These are phyloP conservation scores for Pangasianodon gigas DNA, from an alignment of 2,113 vertebrate species.

Conservation along the genomic window DNA sequence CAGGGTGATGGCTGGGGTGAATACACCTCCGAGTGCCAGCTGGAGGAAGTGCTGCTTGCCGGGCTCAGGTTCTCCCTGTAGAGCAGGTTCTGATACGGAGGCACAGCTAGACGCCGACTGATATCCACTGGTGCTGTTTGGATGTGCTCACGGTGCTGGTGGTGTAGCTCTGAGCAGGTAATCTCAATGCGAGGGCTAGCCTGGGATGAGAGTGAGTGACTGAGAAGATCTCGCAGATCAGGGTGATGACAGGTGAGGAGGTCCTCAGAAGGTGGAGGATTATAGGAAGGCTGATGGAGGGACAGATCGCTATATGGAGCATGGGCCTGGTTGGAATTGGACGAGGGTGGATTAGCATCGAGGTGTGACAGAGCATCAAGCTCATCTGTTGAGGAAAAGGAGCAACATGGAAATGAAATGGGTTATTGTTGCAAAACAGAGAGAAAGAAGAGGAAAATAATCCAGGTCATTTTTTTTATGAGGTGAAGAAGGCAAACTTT, in stretches of 20 bases:
- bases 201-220: slow-evolving; percentile 63
- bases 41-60: slow-evolving; percentile 96
- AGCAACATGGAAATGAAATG: background rate
- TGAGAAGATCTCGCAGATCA: slow-evolving; percentile 38
- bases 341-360: slow-evolving; percentile 1
- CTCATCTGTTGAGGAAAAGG: slow-evolving; percentile 32
- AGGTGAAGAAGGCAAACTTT: background rate
- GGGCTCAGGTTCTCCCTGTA: slow-evolving; percentile 94
- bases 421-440: background rate
- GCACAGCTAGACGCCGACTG: slow-evolving; percentile 81
- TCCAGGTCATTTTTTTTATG: background rate
- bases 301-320: slow-evolving; percentile 30
- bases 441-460: background rate
- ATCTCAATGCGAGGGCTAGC: slow-evolving; percentile 96
- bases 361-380: slow-evolving; percentile 8
- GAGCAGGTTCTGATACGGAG: slow-evolving; percentile 75
- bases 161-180: slow-evolving; percentile 88
- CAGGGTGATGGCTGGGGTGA: slow-evolving; percentile 89
- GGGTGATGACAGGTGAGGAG: slow-evolving; percentile 69
- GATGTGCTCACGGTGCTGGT: slow-evolving; percentile 80
- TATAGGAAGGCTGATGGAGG: slow-evolving; percentile 9
- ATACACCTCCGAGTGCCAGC: slow-evolving; percentile 85
- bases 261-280: slow-evolving; percentile 8
- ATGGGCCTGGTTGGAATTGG: background rate
- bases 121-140: slow-evolving; percentile 78